Conservation (phyloP, 1,140 invertebrate genomes). For the Latrodectus geometricus region DNA sequence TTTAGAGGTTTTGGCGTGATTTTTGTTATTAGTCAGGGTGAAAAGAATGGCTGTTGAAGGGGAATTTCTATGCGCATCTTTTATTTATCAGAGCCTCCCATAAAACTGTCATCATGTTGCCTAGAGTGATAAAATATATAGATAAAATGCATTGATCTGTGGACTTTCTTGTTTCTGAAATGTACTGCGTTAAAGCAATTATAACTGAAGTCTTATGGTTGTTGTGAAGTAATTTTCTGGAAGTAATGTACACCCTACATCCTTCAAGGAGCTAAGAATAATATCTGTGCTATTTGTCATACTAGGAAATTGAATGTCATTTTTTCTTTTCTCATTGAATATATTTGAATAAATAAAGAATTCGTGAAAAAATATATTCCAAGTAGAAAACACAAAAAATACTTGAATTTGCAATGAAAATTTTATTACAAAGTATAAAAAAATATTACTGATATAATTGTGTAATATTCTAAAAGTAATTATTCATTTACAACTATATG, state of each 20-base stretch:
- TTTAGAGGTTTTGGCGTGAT: conserved; percentile 44
- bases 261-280: not conserved
- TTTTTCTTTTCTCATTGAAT: no score
- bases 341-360: no score
- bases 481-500: no score
- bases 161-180: conserved; percentile 1
- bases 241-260: not conserved
- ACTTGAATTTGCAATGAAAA: no score
- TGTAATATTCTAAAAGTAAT: no score
- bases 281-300: not conserved
- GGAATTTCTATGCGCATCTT: conserved; percentile 39
- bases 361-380: no score
- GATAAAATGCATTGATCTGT: conserved; percentile 23
- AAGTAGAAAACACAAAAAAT: no score
- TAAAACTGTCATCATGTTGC: conserved; percentile 52
- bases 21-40: conserved; percentile 49
- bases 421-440: no score
- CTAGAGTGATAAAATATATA: conserved; percentile 41
- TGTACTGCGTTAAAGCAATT: conserved; percentile 17
- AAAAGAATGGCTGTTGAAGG: conserved; percentile 36
- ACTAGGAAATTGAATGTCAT: no score
- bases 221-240: conserved; percentile 10
- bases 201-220: conserved; percentile 19
- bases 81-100: conserved; percentile 48
- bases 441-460: no score